Evolutionary conservation across 2,797 vertebrate genomes (phyloP).

Genomic region (Onychomys leucogaster): DNA sequence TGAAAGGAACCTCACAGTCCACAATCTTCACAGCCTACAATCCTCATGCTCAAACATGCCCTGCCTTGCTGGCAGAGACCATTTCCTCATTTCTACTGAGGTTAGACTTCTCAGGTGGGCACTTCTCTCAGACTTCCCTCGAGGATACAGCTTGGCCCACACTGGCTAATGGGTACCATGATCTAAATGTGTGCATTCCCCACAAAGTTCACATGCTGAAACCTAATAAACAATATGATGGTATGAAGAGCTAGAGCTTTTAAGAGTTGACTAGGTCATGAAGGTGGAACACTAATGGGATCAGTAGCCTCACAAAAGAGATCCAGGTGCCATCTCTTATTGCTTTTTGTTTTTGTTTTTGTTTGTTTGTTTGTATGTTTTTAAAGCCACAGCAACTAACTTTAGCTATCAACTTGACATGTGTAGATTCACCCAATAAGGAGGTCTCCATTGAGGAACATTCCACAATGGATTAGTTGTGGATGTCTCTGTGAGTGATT

Average conservation of each 20-base stretch:
- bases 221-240: not conserved
- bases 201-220: not conserved
- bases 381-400: not conserved
- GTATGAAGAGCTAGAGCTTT: not conserved
- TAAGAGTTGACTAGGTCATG: not conserved
- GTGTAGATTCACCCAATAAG: not conserved
- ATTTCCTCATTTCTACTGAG: not conserved
- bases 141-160: not conserved
- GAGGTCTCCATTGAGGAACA: not conserved
- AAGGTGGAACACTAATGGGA: accelerated
- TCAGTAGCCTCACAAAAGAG: not conserved
- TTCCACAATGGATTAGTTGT: not conserved
- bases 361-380: too few species aligned
- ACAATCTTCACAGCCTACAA: not conserved
- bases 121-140: not conserved
- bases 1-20: not conserved
- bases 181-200: not conserved
- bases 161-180: not conserved
- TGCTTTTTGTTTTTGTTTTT: too few species aligned
- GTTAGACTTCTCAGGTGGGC: not conserved
- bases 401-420: not conserved
- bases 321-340: not conserved
- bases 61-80: not conserved
- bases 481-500: not conserved
- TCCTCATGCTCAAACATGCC: accelerated